phyloP scores from a whole-genome alignment of 2,113 vertebrate genomes.

The Henicopernis longicauda region DNA sequence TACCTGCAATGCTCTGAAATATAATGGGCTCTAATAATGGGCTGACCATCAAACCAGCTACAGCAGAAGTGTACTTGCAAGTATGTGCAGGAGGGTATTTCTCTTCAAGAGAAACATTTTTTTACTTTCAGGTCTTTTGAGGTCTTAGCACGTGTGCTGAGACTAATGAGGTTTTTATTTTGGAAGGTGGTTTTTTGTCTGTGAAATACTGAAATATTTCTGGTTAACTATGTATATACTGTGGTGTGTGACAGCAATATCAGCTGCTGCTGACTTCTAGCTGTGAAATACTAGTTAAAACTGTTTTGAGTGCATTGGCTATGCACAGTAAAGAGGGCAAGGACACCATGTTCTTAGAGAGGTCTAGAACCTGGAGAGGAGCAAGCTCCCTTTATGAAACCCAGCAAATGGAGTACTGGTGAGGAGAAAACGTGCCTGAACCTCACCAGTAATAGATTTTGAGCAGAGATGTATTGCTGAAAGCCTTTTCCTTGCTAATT shows the following conservation, averaged over 20 bases:
- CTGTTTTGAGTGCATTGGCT: accelerated
- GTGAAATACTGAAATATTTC: not conserved
- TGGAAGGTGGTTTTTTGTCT: not conserved
- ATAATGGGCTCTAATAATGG: accelerated
- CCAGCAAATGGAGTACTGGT: not conserved
- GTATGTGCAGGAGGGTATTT: not conserved
- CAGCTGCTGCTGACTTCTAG: not conserved
- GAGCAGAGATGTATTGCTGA: not conserved
- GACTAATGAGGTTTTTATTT: not conserved
- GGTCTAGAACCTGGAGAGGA: not conserved
- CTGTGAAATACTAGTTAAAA: not conserved
- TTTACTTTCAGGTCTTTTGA: not conserved
- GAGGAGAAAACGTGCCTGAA: not conserved
- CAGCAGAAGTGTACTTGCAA: not conserved
- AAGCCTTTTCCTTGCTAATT: not conserved
- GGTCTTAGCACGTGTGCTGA: not conserved
- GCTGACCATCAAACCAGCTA: not conserved
- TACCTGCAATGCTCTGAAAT: not conserved
- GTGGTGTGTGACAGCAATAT: not conserved
- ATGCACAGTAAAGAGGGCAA: accelerated
- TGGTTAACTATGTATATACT: accelerated
- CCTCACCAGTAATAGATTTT: not conserved
- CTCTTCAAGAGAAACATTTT: not conserved
- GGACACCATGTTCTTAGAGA: not conserved
- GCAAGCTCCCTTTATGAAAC: too few relatives aligned